Percentiles rank a stretch among this genome's conserved stretches.
Evolutionary conservation across 2,113 vertebrate species (phyloP).

Genomic region (Oreochromis spilurus): DNA sequence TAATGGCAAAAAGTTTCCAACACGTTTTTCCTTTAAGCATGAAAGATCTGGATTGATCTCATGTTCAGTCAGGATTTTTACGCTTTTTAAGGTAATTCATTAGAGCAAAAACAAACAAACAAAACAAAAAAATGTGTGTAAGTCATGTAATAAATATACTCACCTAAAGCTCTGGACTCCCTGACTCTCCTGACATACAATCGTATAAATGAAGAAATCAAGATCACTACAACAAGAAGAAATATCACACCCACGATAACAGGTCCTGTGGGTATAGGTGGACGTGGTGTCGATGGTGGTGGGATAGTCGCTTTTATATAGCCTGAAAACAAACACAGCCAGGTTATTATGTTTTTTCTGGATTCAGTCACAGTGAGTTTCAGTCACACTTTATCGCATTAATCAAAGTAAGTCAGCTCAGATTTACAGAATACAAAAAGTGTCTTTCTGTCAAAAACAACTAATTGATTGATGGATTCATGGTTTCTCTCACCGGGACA

Average conservation of each 20-base stretch:
- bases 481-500: not conserved
- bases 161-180: not conserved
- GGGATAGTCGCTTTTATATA: fast-evolving
- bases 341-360: not conserved
- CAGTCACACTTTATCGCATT: not conserved
- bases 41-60: not conserved
- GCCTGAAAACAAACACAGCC: not conserved
- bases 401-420: not conserved
- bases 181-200: not conserved
- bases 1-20: not conserved
- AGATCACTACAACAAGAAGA: not conserved
- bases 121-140: not conserved
- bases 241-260: not conserved
- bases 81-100: not conserved
- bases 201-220: not conserved
- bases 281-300: fast-evolving
- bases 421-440: not conserved
- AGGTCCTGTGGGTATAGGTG: fast-evolving
- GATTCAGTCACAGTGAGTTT: not conserved
- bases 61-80: not conserved
- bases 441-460: not conserved
- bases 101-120: not conserved
- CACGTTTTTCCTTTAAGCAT: not conserved
- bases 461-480: not conserved
- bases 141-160: not conserved